Evolutionary conservation across 2,888 invertebrate genomes (phyloP).

Genomic region (Aricia artaxerxes): DNA sequence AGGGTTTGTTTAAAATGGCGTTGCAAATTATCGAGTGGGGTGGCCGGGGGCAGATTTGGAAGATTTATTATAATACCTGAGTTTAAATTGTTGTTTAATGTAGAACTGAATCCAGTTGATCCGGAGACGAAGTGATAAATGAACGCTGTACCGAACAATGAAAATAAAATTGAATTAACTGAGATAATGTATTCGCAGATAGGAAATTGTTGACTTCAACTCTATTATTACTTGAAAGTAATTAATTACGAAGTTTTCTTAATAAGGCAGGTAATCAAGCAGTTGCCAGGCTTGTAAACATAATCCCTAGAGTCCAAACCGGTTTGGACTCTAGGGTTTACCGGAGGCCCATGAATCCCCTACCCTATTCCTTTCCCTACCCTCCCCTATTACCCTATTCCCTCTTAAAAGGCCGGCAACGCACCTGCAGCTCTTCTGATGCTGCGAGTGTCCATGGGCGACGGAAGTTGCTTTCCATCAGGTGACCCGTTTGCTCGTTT

Average conservation of each 20-base stretch:
- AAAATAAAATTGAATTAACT: constrained; percentile 3
- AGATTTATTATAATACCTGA: constrained; percentile 75
- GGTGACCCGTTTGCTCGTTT: too few relatives aligned
- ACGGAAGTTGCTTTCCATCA: too few relatives aligned
- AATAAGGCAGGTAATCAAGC: neutral
- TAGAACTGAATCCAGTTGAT: constrained; percentile 42
- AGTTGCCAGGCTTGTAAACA: neutral
- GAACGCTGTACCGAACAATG: constrained; percentile 9
- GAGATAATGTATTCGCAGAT: neutral
- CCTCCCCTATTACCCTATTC: too few relatives aligned
- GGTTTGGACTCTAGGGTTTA: too few relatives aligned
- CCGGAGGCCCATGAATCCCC: too few relatives aligned
- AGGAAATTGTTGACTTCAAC: neutral
- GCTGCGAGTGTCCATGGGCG: too few relatives aligned
- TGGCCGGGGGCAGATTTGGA: constrained; percentile 57
- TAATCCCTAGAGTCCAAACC: too few relatives aligned
- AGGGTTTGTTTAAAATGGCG: constrained; percentile 41
- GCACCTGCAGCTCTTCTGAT: too few relatives aligned
- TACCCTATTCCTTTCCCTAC: too few relatives aligned
- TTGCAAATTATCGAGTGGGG: constrained; percentile 54
- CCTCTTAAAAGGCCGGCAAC: too few relatives aligned
- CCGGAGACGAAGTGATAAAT: constrained; percentile 29
- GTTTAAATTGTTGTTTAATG: constrained; percentile 72
- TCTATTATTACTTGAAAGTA: neutral
- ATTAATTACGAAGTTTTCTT: neutral